Evolutionary conservation across 2,888 invertebrate genomes (phyloP), one percentile per base, ranked within the genome.

Genomic region (Eilema caniola): DNA sequence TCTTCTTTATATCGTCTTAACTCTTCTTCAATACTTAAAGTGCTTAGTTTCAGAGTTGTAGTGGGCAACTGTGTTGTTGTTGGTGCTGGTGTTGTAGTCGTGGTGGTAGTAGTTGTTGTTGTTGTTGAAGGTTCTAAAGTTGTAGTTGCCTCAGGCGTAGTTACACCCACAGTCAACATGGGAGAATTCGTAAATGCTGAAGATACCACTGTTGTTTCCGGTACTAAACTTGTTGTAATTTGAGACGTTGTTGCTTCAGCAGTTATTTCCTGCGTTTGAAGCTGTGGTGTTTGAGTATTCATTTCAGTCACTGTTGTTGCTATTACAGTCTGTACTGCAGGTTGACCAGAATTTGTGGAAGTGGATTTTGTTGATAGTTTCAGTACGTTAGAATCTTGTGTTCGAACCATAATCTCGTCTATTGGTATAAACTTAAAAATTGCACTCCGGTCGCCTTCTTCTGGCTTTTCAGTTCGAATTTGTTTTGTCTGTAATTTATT

Each of bases 381-480:
- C 68, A 92, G 85, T 67, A 95, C 95, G 78, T 95, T 95, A 68
- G 95, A 89, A 76, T 92, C 92, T 86, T 92, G 92, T 80, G 88
- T 86, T 80, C 86, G 77, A 69, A 89, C 87, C 73, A 88, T 91
- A 24, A 95, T 90, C 87, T 95, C 93, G 69, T 95, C 94, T 78
- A 94, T 93, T 47, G 94, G 94, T 89, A 95, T 95, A 75, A 92
- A 95, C 88, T 93, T 95, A 85, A 95, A 95, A 81, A 95, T 88
- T 65, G 93, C 86, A 75, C 86, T 90, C 79, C 90, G 92, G 75
- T 85, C 91, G 79, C 89, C 93, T 79, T 92, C 91, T 77, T 81
- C 87, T 71, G 95, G 95, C 80, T 89, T 95, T 89, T 95, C 95
- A 31, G 95, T 95, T 73, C 95, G 91, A 78, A 96, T 95, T 92